A percentile compares a stretch with the other conserved stretches of the same genome.
Evolutionary conservation across 2,113 vertebrate genomes (phyloP).

Genomic region (Phylloscopus trochilus): DNA sequence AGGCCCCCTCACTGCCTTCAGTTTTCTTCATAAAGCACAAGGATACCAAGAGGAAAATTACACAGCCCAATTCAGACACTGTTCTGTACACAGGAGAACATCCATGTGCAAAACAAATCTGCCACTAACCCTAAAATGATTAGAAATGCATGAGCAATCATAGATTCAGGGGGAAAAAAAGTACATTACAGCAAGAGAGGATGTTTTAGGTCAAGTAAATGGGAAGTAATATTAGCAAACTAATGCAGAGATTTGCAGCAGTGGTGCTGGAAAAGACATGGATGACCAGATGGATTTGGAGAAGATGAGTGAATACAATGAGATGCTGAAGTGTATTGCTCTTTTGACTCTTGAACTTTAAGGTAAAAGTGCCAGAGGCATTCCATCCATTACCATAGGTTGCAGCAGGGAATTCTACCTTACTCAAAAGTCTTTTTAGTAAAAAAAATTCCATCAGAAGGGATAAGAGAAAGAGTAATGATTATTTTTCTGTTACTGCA

Average conservation of each 20-base stretch:
- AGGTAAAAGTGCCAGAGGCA: background rate
- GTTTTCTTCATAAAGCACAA: background rate
- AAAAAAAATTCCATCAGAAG: background rate
- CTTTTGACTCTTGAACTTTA: background rate
- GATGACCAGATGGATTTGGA: background rate
- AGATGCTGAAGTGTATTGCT: background rate
- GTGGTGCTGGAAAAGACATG: background rate
- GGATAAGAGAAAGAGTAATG: background rate
- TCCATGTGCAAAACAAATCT: background rate
- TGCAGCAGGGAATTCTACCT: background rate
- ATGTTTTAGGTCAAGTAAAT: background rate
- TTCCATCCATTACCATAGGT: background rate
- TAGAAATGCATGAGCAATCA: background rate
- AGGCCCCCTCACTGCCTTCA: background rate
- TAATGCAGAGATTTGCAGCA: background rate
- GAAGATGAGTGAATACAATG: background rate
- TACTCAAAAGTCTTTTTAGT: background rate
- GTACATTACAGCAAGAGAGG: background rate
- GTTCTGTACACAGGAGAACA: background rate
- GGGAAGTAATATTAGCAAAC: background rate
- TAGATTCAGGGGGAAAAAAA: accelerated
- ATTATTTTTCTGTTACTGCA: background rate
- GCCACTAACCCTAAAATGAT: background rate
- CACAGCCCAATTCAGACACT: background rate
- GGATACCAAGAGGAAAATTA: background rate